Conservation (phyloP, 2,888 invertebrate species). For the Scaptomyza cyrtandrae region DNA sequence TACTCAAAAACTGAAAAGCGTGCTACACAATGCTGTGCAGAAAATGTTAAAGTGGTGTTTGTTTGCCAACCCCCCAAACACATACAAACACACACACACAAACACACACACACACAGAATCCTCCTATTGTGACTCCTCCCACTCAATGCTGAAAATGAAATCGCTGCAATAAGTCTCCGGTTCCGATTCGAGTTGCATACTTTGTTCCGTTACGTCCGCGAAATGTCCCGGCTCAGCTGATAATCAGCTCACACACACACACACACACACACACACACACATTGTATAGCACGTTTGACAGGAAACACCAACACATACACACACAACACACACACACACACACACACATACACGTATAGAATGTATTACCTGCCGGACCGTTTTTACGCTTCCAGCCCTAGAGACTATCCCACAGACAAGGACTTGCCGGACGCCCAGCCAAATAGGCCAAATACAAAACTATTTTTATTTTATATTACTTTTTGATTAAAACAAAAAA, state of each 20-base stretch:
- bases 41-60: not conserved
- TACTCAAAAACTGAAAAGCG: constrained; percentile 26
- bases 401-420: constrained; percentile 48
- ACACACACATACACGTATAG: constrained; percentile 28
- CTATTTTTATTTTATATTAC: constrained; percentile 43
- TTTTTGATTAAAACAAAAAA: constrained; percentile 31
- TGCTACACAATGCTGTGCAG: constrained; percentile 42
- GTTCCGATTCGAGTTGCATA: constrained; percentile 28
- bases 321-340: constrained; percentile 10
- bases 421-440: constrained; percentile 54
- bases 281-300: constrained; percentile 49
- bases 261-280: constrained; percentile 10
- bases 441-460: constrained; percentile 39
- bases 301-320: constrained; percentile 15
- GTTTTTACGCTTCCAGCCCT: constrained; percentile 51
- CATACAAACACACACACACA: not conserved
- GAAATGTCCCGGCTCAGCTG: constrained; percentile 15
- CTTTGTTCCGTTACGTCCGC: constrained; percentile 38
- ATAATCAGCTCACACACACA: constrained; percentile 10
- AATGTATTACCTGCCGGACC: constrained; percentile 52
- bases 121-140: not conserved
- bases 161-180: constrained; percentile 25
- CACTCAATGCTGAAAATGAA: constrained; percentile 5
- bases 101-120: not conserved
- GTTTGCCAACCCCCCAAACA: not conserved